phyloP scores from a whole-genome alignment of 2,888 invertebrate species.

The Scelioninae gen. 2 region DNA sequence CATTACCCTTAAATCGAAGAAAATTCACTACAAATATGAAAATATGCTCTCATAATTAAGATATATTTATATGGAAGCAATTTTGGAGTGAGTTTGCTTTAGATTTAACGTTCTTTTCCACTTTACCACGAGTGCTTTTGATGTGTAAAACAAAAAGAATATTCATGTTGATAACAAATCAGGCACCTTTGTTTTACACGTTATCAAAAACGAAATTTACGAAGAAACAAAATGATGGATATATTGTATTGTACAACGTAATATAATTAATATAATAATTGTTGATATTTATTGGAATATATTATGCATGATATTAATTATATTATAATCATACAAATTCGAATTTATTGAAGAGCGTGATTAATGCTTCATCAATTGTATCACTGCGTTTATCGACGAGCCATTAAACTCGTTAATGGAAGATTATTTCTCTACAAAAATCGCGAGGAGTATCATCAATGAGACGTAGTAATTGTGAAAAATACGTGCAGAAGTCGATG shows the following conservation, averaged over 20 bases:
- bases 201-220: no score
- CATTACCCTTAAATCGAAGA: background rate
- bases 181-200: no score
- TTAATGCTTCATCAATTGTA: conserved; percentile 38
- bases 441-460: conserved; percentile 33
- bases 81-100: no score
- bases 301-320: background rate
- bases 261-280: background rate
- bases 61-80: background rate
- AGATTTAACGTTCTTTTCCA: no score
- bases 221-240: no score
- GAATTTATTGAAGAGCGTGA: background rate
- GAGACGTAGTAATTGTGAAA: conserved; percentile 37
- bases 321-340: background rate
- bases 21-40: background rate
- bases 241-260: background rate
- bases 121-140: no score
- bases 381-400: conserved; percentile 48
- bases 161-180: no score
- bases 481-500: conserved; percentile 32
- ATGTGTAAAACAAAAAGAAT: no score
- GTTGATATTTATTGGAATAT: background rate
- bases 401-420: conserved; percentile 48
- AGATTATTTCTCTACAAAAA: conserved; percentile 39
- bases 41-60: no score